Base-by-base conservation (phyloP, 2,113 vertebrate genomes). In the Nettapus auritus region DNA sequence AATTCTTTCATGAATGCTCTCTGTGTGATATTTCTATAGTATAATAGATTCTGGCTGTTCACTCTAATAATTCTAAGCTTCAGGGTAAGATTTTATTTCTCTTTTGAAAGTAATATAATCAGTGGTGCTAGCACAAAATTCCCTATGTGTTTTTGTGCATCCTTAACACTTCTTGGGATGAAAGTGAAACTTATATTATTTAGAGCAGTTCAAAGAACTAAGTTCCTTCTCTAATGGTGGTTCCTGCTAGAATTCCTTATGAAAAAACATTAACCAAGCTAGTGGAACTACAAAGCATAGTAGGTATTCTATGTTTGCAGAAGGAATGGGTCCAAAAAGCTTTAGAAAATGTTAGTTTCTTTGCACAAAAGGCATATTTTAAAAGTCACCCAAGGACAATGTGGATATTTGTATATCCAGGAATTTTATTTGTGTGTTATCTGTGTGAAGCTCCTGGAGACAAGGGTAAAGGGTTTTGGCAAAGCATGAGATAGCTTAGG, bases 51-150 rank as follows among this genome's bases (percentile, higher is more conserved):
- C 96, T 97, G 86, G 93, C 97, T 96, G 97, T 87, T 97, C 96
- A 90, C 79, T 96, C 84, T 97, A 96, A 97, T 97, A 97, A 97
- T 97, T 96, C 92, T 74, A 93, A 96, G 95, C 94, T 97, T 97
- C 89, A 89, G 94, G 95, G 92, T 97, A 95, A 93, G 93, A 96
- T 96, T 97, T 97, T 97, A 97, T 97, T 97, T 96, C 96, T 97
- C 95, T 97, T 97, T 97, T 96, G 93, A 97, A 97, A 95, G 85
- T 97, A 96, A 96, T 97, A 96, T 97, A 96, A 97, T 96, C 97
- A 97, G 90, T 96, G 96, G 96, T 95, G 96, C 93, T 96, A 93
- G 93, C 91, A 93, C 93, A 97, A 97, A 97, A 95, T 96, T 97
- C 96, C 90, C 92, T 85, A 84, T 96, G 97, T 96, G 95, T 97